Evolutionary conservation across 2,888 invertebrate genomes (phyloP), one percentile per base, ranked within the genome.

Genomic region (Caenorhabditis becei): DNA sequence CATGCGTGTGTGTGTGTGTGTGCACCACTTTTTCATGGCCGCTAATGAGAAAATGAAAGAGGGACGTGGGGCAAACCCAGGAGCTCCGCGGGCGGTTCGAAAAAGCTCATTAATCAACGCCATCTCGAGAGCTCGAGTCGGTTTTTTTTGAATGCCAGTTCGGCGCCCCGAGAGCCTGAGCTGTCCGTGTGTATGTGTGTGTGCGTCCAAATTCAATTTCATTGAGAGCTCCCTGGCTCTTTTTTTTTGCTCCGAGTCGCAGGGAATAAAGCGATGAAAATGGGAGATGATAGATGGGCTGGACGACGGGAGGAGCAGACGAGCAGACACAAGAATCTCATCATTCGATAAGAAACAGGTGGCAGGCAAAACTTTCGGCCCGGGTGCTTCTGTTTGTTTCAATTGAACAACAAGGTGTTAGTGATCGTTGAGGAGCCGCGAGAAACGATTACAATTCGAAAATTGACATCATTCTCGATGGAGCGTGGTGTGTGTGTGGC

Each of bases 1-100:
- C 41, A 11, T n/a, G n/a, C n/a, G n/a, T n/a, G n/a, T n/a, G n/a
- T n/a, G n/a, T n/a, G n/a, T n/a, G n/a, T n/a, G n/a, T n/a, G n/a
- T n/a, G n/a, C 51, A 49, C 32, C 49, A 28, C 54, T 51, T 51
- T 74, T 59, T 14, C 41, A 41, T 23, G 23, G n/a, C 47, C 28
- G 28, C 66, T 74, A 74, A 74, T 74, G 74, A 74, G 74, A 74
- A 74, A 74, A 74, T 53, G 74, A 74, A n/a, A n/a, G n/a, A n/a
- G n/a, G n/a, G n/a, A n/a, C n/a, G n/a, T n/a, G 37, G 28, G 16
- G 20, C 20, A 59, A 35, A 35, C 59, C 20, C 37, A 41, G 26
- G 32, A 56, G 26, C 14, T n/a, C n/a, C n/a, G 53, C 49, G 20
- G n/a, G 32, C 20, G 10, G 7, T 26, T 16, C 54, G 28, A 18